Conservation (phyloP, 2,888 invertebrate species). For the Periphyllus acericola region DNA sequence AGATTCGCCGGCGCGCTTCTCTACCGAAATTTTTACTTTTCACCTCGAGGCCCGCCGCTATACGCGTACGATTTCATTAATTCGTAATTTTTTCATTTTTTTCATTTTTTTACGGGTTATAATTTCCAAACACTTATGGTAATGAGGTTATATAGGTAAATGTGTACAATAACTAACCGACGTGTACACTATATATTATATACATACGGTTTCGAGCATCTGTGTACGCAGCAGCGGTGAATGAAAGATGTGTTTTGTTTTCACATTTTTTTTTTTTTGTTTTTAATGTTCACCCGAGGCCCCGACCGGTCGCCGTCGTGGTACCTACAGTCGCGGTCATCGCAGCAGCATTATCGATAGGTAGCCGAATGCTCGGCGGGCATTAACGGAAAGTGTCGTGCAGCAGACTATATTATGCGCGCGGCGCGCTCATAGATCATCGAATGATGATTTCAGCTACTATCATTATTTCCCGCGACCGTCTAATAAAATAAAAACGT, state of each 20-base stretch:
- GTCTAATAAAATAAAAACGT: constrained; percentile 39
- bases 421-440: constrained; percentile 2
- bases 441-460: constrained; percentile 31
- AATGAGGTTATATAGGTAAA: background rate
- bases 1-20: background rate
- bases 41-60: background rate
- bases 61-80: too few relatives aligned
- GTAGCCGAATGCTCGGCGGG: constrained; percentile 28
- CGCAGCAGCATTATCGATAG: constrained; percentile 1
- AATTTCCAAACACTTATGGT: background rate
- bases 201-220: background rate
- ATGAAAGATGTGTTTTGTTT: constrained; percentile 18
- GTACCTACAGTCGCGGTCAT: constrained; percentile 16
- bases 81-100: background rate
- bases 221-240: background rate
- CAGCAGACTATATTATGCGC: background rate
- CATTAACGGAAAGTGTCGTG: constrained; percentile 46
- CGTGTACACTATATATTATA: background rate
- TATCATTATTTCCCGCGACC: constrained; percentile 24
- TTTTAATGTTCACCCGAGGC: constrained; percentile 20
- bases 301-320: constrained; percentile 21
- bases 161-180: too few relatives aligned
- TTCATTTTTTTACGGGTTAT: background rate
- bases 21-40: background rate
- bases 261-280: background rate